Base-by-base conservation (phyloP, 2,888 invertebrate genomes). In the Cistogaster globosa region DNA sequence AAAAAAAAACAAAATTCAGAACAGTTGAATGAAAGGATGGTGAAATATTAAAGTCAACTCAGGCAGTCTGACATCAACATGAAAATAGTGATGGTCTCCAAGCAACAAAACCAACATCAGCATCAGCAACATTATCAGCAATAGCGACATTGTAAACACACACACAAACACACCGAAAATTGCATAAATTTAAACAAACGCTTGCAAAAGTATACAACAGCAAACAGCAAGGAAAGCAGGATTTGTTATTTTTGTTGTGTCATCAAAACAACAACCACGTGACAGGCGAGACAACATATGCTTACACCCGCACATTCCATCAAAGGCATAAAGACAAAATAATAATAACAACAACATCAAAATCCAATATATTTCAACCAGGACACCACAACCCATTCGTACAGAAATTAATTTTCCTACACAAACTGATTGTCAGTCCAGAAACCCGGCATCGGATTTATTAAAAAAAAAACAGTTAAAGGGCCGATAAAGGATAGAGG, bases 21-120 rank as follows among this genome's bases (percentile, higher is more conserved):
- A 75, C 14, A 67, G 58, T 71, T 85, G 78, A 82, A 67, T 85
- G 85, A 85, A 85, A 82, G 85, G n/a, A 71, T 85, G 82, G 38
- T 82, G 85, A 85, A 79, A 85, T 85, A 78, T 67, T 82, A 71
- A 82, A 85, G 78, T 85, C 85, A 85, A 85, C 82, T 85, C 85
- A 89, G 89, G 88, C 89, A 87, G 79, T 86, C 57, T 84, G 76
- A 80, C 80, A 84, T 65, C n/a, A n/a, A n/a, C 69, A 78, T 75
- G 71, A 71, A 82, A 53, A 78, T 65, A 65, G 20, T 79, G 85
- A 82, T 79, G 78, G 82, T 85, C 82, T 85, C 78, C 78, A 82
- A 79, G 85, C 82, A 76, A 85, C 82, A 69, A 67, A 82, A 74
- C 79, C 82, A 76, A 71, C 80, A 26, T 26, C 26, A n/a, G n/a